Percentiles rank a stretch among this genome's conserved stretches.
phyloP scores from a whole-genome alignment of 2,113 vertebrate genomes.

The Larimichthys polyactis region DNA sequence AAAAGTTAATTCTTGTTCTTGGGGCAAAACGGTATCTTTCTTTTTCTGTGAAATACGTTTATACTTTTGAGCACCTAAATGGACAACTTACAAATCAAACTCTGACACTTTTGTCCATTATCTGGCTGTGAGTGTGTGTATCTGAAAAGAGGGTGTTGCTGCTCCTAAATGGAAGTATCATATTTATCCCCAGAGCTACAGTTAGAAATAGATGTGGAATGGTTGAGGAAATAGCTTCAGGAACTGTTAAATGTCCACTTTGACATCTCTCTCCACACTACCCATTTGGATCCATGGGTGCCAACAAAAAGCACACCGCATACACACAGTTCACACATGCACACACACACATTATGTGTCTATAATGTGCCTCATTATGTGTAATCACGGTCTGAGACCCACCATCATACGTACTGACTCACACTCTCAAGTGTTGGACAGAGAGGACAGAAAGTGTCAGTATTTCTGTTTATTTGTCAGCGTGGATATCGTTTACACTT shows the following conservation, averaged over 20 bases:
- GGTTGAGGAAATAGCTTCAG: constrained; percentile 42
- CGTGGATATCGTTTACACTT: not conserved
- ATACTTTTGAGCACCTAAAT: not conserved
- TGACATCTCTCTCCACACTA: constrained; percentile 36
- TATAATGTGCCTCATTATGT: constrained; percentile 57
- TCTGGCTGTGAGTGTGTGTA: not conserved
- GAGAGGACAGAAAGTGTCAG: constrained; percentile 5
- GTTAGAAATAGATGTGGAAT: constrained; percentile 48
- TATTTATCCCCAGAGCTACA: constrained; percentile 49
- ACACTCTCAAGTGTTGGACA: not conserved
- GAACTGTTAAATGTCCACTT: constrained; percentile 51
- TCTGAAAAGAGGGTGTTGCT: constrained; percentile 12
- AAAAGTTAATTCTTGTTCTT: not conserved
- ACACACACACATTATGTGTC: constrained; percentile 7
- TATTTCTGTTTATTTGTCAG: constrained; percentile 30
- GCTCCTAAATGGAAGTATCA: constrained; percentile 44
- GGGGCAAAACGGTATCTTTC: not conserved
- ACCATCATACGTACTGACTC: constrained; percentile 11
- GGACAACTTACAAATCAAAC: not conserved
- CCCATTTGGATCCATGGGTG: constrained; percentile 23
- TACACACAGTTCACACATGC: constrained; percentile 1
- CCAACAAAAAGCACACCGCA: not conserved
- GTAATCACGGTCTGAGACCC: constrained; percentile 40
- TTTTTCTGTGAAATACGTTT: constrained; percentile 12
- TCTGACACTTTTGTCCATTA: not conserved